Conservation (phyloP, 2,797 vertebrate species). For the Anniella stebbinsi region DNA sequence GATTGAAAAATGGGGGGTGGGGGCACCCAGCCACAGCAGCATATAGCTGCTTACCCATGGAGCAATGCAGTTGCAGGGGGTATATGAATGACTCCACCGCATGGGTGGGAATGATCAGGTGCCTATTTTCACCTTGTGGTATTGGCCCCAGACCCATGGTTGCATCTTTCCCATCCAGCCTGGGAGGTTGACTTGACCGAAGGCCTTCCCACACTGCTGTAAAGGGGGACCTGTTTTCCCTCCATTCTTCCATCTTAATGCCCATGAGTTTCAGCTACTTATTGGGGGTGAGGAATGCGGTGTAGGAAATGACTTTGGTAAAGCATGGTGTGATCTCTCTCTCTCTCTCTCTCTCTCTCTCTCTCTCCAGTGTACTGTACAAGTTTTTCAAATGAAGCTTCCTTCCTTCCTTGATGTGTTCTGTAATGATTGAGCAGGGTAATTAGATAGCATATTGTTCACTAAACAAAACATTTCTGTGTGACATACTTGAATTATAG, state of each 20-base stretch:
- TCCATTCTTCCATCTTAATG: background rate
- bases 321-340: background rate
- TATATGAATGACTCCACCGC: background rate
- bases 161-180: background rate
- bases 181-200: background rate
- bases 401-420: constrained; percentile 69
- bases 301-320: constrained; percentile 2
- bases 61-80: too few species aligned
- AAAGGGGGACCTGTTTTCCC: background rate
- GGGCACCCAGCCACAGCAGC: background rate
- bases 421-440: constrained; percentile 89
- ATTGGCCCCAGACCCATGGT: background rate
- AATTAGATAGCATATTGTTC: constrained; percentile 95
- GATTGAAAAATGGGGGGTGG: background rate
- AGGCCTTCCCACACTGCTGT: background rate
- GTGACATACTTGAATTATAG: constrained; percentile 92
- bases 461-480: constrained; percentile 89
- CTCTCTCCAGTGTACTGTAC: constrained; percentile 7
- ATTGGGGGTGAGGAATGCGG: background rate
- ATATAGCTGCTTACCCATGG: background rate
- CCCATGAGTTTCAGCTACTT: background rate
- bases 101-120: background rate
- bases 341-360: background rate
- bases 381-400: constrained; percentile 61
- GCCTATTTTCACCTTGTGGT: background rate